A percentile compares a stretch with the other conserved stretches of the same genome.
Conservation (phyloP, 2,888 invertebrate species). For the Chaetogeoica ovagalla region DNA sequence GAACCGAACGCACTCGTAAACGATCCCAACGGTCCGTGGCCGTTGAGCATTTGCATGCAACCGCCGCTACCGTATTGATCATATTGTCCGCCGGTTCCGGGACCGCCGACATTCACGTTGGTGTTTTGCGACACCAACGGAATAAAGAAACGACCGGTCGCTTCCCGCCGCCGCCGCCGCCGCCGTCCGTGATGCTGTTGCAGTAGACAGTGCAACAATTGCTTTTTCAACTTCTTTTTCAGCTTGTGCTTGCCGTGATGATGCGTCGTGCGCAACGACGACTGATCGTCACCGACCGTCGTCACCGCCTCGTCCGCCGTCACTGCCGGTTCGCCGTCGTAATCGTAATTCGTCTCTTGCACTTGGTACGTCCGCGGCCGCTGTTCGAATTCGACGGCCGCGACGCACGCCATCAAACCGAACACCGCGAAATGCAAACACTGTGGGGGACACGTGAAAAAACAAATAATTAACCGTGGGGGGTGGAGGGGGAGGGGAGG, state of each 20-base stretch:
- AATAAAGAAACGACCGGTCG: slow-evolving; percentile 25
- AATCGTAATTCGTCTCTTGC: background rate
- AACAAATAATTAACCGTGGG: too few relatives aligned
- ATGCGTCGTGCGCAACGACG: slow-evolving; percentile 10
- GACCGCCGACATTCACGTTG: slow-evolving; percentile 43
- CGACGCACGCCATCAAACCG: background rate
- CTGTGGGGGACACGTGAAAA: background rate
- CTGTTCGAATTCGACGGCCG: slow-evolving; percentile 21
- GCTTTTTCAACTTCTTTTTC: slow-evolving; percentile 41
- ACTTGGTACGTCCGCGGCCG: background rate
- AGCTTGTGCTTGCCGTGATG: slow-evolving; percentile 27
- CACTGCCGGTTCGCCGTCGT: background rate
- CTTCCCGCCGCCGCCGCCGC: slow-evolving; percentile 16
- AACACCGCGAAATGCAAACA: background rate
- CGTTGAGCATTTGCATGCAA: slow-evolving; percentile 31
- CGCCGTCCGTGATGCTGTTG: background rate
- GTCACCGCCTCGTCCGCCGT: background rate
- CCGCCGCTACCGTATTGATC: slow-evolving; percentile 4
- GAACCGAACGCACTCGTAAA: background rate
- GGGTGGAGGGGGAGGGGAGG: too few relatives aligned
- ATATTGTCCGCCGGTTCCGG: background rate
- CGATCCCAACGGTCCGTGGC: slow-evolving; percentile 17
- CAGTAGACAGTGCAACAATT: slow-evolving; percentile 14
- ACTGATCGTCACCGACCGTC: background rate
- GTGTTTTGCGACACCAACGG: slow-evolving; percentile 45